Evolutionary conservation across 2,888 invertebrate genomes (phyloP), one percentile per base, ranked within the genome.

Genomic region (Phengaris arion): DNA sequence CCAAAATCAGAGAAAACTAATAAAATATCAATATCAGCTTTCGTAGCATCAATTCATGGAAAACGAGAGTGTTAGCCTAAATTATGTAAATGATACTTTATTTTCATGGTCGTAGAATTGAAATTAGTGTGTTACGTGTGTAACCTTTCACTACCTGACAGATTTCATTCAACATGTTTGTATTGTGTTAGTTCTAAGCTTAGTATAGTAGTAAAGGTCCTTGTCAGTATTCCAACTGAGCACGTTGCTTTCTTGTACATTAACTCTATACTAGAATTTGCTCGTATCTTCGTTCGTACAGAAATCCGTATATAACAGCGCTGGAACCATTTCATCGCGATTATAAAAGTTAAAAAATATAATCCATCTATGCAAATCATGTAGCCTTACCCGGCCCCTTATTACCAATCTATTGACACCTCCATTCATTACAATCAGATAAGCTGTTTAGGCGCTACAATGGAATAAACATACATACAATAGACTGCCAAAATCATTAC

Each of bases 1-100:
- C 59, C 59, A 59, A 59, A 59, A 22, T 59, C 10, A 10, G 59
- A 22, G 59, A 59, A 59, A 59, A 59, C 22, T 57, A 57, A 15
- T 57, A 22, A 35, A 59, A 59, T 22, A 22, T 22, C 8, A n/a
- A 57, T 57, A 35, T 35, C 22, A 59, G 22, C 59, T 59, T 59
- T 22, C 22, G 7, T 22, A 8, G 57, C 8, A 8, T 57, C 48
- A 48, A 48, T 48, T 48, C 57, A 57, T 59, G 2, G 59, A 59
- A 59, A 59, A 35, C 12, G 22, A 59, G 59, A 59, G 22, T 59
- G 4, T 7, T 22, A 10, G 22, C 4, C 52, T 12, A 52, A 52
- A 52, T 22, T 59, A 59, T 59, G 2, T 59, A 59, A 22, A 59
- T 59, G 22, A 59, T 22, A 59, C 10, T 9, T 10, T 59, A 59